These are phyloP conservation scores for Dolomedes plantarius DNA, from an alignment of 2,888 invertebrate species.

Conservation along the genomic window DNA sequence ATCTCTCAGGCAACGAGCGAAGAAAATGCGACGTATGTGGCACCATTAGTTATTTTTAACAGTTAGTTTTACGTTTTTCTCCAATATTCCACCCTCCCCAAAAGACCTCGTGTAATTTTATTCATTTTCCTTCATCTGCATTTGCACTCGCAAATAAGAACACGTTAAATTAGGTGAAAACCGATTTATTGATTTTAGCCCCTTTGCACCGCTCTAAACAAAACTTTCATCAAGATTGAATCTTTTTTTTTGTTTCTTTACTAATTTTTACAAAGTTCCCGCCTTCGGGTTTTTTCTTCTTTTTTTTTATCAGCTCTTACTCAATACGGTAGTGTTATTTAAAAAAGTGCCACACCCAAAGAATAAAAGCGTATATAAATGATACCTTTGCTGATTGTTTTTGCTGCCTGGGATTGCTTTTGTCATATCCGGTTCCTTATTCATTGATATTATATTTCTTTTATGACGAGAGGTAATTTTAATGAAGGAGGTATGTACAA, in stretches of 20 bases:
- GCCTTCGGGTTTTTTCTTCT: no score
- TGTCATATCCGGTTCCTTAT: no score
- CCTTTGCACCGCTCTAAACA: slow-evolving; percentile 52
- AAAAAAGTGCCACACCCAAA: no score
- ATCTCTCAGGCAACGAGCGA: slow-evolving; percentile 16
- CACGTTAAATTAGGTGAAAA: slow-evolving; percentile 61
- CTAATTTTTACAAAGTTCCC: not conserved
- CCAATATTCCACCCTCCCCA: slow-evolving; percentile 34
- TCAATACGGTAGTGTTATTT: no score
- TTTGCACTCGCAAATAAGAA: slow-evolving; percentile 54
- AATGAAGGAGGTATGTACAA: no score
- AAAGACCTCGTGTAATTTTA: slow-evolving; percentile 40
- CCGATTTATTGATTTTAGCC: slow-evolving; percentile 67
- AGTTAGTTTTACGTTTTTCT: slow-evolving; percentile 50
- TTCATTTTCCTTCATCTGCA: slow-evolving; percentile 51
- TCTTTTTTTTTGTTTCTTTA: not conserved
- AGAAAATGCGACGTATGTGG: slow-evolving; percentile 26
- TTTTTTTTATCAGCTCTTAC: no score
- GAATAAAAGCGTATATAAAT: no score
- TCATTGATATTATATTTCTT: no score
- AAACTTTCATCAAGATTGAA: slow-evolving; percentile 24
- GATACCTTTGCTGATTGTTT: no score
- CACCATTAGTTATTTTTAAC: slow-evolving; percentile 62
- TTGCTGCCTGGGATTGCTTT: no score
- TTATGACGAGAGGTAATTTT: no score